These are phyloP conservation scores for Cataglyphis altisquamis DNA, from an alignment of 2,888 invertebrate species.

Conservation along the genomic window DNA sequence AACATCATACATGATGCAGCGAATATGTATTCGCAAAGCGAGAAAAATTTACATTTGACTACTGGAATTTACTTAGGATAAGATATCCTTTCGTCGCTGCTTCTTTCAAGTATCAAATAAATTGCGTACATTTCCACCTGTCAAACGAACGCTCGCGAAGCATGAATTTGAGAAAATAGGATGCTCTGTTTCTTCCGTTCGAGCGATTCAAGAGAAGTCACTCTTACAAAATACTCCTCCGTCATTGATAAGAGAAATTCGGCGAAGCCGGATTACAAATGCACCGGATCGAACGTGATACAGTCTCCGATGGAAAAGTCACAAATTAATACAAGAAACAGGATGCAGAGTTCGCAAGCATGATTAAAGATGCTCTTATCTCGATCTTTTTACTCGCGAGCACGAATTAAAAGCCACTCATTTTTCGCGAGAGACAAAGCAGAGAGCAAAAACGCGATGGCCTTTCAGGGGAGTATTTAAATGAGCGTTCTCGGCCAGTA, in stretches of 20 bases:
- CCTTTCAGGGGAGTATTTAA: constrained; percentile 31
- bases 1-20: not conserved
- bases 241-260: not conserved
- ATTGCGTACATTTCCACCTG: not conserved
- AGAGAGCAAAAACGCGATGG: not conserved
- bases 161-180: constrained; percentile 1
- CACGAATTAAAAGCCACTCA: constrained; percentile 10
- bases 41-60: not conserved
- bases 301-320: not conserved
- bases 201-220: not conserved
- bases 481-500: constrained; percentile 3
- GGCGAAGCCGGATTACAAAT: constrained; percentile 56
- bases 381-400: not conserved
- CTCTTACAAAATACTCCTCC: not conserved
- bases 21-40: not conserved
- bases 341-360: not conserved
- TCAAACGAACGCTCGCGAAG: not conserved
- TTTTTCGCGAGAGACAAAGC: not conserved
- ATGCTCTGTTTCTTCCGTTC: not conserved
- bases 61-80: not conserved
- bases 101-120: constrained; percentile 17
- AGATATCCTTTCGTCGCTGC: not conserved
- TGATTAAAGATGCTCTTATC: constrained; percentile 33
- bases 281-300: constrained; percentile 26
- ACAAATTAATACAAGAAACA: not conserved